phyloP scores from a whole-genome alignment of 2,797 vertebrate genomes.

The Taeniopygia guttata region DNA sequence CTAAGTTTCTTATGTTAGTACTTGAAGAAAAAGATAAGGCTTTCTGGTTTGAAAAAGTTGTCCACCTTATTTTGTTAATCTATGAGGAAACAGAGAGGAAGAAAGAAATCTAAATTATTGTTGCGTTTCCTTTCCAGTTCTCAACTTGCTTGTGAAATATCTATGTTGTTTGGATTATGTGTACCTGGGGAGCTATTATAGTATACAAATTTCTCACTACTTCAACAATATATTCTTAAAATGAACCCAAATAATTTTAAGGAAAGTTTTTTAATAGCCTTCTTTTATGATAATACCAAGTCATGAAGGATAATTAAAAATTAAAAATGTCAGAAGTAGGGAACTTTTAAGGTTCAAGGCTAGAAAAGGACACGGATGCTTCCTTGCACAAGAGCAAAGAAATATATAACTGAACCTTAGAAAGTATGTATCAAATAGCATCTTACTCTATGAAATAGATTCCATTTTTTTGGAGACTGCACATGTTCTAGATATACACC shows the following conservation, averaged over 20 bases:
- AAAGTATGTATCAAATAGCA: neutral
- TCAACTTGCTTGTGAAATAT: neutral
- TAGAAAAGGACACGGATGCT: neutral
- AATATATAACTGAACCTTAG: neutral
- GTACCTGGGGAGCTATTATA: neutral
- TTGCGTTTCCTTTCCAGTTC: neutral
- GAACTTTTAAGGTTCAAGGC: neutral
- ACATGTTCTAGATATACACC: neutral
- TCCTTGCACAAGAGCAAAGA: neutral
- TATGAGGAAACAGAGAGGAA: neutral
- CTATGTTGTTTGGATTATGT: neutral
- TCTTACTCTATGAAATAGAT: neutral
- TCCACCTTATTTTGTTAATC: neutral
- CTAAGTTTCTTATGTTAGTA: neutral
- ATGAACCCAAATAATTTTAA: neutral
- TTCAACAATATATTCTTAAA: neutral
- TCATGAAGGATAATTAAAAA: neutral
- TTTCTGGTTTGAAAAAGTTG: neutral
- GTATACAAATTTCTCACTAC: neutral
- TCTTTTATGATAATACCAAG: neutral
- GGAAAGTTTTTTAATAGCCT: neutral
- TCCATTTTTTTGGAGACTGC: neutral
- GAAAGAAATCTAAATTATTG: neutral
- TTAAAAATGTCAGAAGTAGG: neutral
- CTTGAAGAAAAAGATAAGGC: fast-evolving